Conservation (phyloP, 1,140 invertebrate species). For the Bombus superbus region DNA sequence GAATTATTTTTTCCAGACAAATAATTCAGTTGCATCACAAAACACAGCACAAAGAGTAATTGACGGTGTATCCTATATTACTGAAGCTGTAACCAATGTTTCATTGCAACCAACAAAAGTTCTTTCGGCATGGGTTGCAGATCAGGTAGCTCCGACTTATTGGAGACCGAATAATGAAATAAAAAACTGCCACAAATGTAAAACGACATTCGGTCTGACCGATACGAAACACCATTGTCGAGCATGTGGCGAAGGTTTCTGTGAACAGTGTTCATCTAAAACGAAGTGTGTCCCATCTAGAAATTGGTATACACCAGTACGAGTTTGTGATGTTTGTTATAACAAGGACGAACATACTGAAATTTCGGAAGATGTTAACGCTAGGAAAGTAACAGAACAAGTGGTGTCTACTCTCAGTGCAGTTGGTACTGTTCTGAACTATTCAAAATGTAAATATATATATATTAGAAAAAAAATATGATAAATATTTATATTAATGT, state of each 20-base stretch:
- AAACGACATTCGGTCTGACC: slow-evolving; percentile 81
- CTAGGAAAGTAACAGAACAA: slow-evolving; percentile 86
- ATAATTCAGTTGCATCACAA: slow-evolving; percentile 79
- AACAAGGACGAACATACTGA: slow-evolving; percentile 64
- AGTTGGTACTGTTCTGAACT: slow-evolving; percentile 84
- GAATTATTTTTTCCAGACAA: slow-evolving; percentile 64
- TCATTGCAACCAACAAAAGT: slow-evolving; percentile 88
- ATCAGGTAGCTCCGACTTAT: slow-evolving; percentile 90
- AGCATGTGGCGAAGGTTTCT: slow-evolving; percentile 89
- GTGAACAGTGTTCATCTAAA: slow-evolving; percentile 86
- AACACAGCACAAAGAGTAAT: slow-evolving; percentile 90
- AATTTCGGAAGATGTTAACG: slow-evolving; percentile 83
- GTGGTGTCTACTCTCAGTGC: slow-evolving; percentile 85
- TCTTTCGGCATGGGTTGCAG: slow-evolving; percentile 89
- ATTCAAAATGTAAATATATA: slow-evolving; percentile 80
- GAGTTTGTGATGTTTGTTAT: slow-evolving; percentile 88
- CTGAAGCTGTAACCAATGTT: slow-evolving; percentile 87
- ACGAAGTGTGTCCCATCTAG: slow-evolving; percentile 85
- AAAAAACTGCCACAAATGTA: slow-evolving; percentile 87
- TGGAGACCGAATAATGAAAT: slow-evolving; percentile 92
- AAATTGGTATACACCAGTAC: slow-evolving; percentile 87
- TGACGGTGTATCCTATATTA: slow-evolving; percentile 89
- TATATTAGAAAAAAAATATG: neutral
- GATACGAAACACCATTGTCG: slow-evolving; percentile 91
- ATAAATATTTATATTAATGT: neutral